Evolutionary conservation across 35 echinoderm and acorn worm genomes (phyloP).

Genomic region (Eucidaris tribuloides): DNA sequence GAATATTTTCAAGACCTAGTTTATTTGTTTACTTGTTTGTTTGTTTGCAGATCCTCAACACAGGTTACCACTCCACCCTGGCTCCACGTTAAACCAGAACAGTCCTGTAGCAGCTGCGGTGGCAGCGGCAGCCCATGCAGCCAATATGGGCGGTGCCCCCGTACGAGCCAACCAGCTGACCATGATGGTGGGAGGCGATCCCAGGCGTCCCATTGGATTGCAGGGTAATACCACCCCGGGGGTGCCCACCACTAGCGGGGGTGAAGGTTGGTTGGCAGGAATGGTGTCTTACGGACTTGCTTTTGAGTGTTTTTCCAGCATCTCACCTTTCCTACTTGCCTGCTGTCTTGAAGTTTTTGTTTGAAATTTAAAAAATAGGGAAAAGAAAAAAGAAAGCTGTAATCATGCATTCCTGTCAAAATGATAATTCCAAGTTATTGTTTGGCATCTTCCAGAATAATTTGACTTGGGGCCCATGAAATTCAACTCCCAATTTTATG

Average conservation of each 20-base stretch:
- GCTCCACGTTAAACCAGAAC: slow-evolving; percentile 30
- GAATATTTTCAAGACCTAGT: background rate
- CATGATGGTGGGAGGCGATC: slow-evolving; percentile 67
- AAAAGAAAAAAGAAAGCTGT: too few species aligned
- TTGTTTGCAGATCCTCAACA: slow-evolving; percentile 45
- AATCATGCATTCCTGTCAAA: too few species aligned
- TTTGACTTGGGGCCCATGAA: too few species aligned
- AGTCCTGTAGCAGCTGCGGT: slow-evolving; percentile 52
- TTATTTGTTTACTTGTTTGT: background rate
- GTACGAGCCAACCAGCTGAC: slow-evolving; percentile 48
- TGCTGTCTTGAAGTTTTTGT: too few species aligned
- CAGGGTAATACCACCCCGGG: slow-evolving; percentile 21
- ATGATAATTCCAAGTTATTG: too few species aligned
- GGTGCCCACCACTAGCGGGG: slow-evolving; percentile 24
- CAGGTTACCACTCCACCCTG: slow-evolving; percentile 46
- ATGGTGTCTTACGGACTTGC: background rate
- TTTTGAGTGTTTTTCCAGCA: too few species aligned
- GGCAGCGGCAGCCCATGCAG: slow-evolving; percentile 48
- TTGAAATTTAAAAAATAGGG: too few species aligned
- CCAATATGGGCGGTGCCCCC: slow-evolving; percentile 39
- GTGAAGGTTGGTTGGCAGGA: slow-evolving; percentile 19
- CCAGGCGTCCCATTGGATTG: slow-evolving; percentile 29
- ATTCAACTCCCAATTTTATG: too few species aligned
- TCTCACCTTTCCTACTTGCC: too few species aligned
- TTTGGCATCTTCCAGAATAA: too few species aligned